phyloP scores from a whole-genome alignment of 23 tunicate genomes.

The Styela plicata region DNA sequence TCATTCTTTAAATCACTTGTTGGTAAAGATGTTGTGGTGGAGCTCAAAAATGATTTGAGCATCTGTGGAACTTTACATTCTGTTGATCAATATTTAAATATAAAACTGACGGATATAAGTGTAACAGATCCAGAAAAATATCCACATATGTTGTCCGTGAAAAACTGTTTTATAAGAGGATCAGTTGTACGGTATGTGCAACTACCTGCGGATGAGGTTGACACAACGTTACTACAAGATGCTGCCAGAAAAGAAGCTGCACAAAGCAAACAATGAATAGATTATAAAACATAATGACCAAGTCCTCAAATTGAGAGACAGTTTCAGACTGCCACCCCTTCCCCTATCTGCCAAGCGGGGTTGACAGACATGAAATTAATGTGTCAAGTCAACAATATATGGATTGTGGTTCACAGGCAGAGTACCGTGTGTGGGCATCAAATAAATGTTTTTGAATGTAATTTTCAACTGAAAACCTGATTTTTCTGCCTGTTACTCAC shows the following conservation, averaged over 20 bases:
- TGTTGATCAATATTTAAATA: constrained; percentile 95
- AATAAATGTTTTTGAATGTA: too few relatives aligned
- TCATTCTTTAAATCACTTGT: constrained; percentile 99
- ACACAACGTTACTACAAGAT: constrained; percentile 81
- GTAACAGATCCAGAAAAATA: constrained; percentile 98
- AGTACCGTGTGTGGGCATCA: too few relatives aligned
- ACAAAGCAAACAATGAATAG: constrained; percentile 94
- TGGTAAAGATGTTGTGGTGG: constrained; percentile 99
- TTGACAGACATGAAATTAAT: too few relatives aligned
- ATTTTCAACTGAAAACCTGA: too few relatives aligned
- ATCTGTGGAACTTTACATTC: constrained; percentile 98
- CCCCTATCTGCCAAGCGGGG: too few relatives aligned
- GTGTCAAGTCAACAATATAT: too few relatives aligned
- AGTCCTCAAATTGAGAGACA: too few relatives aligned
- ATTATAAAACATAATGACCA: too few relatives aligned
- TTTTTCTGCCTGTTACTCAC: too few relatives aligned
- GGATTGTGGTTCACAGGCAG: too few relatives aligned
- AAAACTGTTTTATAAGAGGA: constrained; percentile 94
- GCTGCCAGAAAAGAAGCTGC: constrained; percentile 96
- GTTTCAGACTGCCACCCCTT: too few relatives aligned
- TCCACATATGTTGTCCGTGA: constrained; percentile 96
- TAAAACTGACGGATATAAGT: constrained; percentile 89
- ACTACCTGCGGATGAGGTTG: constrained; percentile 24
- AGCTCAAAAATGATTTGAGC: constrained; percentile 94
- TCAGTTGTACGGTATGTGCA: constrained; percentile 98